phyloP scores from a whole-genome alignment of 2,888 invertebrate species.

The Drosophila greeni region DNA sequence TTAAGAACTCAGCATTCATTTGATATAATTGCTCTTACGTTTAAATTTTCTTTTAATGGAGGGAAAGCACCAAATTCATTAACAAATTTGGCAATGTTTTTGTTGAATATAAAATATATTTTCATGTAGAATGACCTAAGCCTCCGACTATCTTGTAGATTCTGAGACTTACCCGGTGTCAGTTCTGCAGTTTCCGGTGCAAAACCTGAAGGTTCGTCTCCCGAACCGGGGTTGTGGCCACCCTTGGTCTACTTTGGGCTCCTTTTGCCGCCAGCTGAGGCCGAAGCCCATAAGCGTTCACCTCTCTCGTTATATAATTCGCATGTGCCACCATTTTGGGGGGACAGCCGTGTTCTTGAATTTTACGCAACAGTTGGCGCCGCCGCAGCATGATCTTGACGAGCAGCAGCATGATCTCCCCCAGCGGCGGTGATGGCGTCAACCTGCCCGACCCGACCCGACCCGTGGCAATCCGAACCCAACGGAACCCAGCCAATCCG shows the following conservation, averaged over 20 bases:
- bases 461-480: constrained; percentile 16
- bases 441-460: constrained; percentile 51
- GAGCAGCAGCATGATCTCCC: constrained; percentile 6
- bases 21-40: not conserved
- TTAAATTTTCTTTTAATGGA: not conserved
- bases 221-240: not conserved
- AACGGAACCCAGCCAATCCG: constrained; percentile 4
- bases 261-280: constrained; percentile 32
- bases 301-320: constrained; percentile 31
- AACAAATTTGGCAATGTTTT: not conserved
- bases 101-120: no score
- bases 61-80: not conserved
- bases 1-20: not conserved
- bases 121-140: constrained; percentile 6
- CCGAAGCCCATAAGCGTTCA: constrained; percentile 20
- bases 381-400: constrained; percentile 62
- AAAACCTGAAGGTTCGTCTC: not conserved
- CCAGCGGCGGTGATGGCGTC: constrained; percentile 58
- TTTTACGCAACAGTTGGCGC: constrained; percentile 74
- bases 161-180: not conserved
- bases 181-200: not conserved
- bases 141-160: not conserved
- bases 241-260: constrained; percentile 24
- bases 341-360: constrained; percentile 57
- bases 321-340: constrained; percentile 34